Conservation (phyloP, 2,113 vertebrate species). For the Anser cygnoides region DNA sequence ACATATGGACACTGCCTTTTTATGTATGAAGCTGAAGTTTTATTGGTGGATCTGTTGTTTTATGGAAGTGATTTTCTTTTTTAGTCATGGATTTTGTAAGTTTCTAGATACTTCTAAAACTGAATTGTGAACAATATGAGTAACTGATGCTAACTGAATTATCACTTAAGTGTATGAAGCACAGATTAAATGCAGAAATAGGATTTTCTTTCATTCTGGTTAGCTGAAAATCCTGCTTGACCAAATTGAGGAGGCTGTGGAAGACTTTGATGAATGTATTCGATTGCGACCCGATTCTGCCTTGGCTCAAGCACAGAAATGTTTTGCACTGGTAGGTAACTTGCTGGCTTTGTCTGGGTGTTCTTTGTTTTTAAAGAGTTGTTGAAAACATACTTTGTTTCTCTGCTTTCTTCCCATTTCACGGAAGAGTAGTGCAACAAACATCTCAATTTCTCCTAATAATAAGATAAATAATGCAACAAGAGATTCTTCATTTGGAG, state of each 20-base stretch:
- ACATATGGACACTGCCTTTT: not conserved
- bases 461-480: not conserved
- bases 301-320: constrained; percentile 97
- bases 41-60: not conserved
- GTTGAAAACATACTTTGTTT: not conserved
- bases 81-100: not conserved
- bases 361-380: not conserved
- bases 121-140: not conserved
- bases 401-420: not conserved
- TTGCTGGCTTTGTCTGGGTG: not conserved
- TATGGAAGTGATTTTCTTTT: not conserved
- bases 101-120: not conserved
- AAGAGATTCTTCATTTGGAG: not conserved
- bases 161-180: not conserved
- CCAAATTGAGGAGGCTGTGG: constrained; percentile 96
- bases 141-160: not conserved
- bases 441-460: not conserved
- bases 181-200: constrained; percentile 40
- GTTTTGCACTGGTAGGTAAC: constrained; percentile 91
- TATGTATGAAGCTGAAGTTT: not conserved
- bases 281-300: constrained; percentile 93
- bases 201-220: constrained; percentile 39
- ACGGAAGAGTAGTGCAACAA: not conserved
- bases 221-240: constrained; percentile 98
- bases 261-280: constrained; percentile 98